Evolutionary conservation across 2,888 invertebrate genomes (phyloP), one percentile per base, ranked within the genome.

Genomic region (Brachylomia viminalis): DNA sequence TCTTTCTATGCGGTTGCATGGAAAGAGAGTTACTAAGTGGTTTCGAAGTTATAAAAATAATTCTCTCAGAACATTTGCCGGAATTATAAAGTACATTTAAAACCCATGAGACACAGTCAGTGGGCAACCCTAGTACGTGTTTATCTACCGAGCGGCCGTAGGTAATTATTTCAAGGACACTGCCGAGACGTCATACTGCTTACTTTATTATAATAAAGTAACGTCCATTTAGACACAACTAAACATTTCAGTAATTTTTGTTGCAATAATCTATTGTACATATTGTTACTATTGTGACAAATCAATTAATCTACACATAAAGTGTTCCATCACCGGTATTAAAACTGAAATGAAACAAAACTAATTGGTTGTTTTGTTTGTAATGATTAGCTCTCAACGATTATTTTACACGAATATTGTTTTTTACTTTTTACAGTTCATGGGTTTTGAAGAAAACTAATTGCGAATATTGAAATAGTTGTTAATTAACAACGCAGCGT

Each of bases 391-490:
- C 56, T 30, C 10, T 33, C 42, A 62, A 6, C n/a, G 13, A 68
- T 64, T 52, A 13, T 11, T 15, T 30, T 47, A 54, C 23, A 64
- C 17, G 20, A 30, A 62, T 42, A 67, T 49, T 30, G 27, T 2
- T 38, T 52, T 64, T 64, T 33, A 13, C 17, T 58, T 13, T 10
- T 30, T 49, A 76, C 64, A 42, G 70, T n/a, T 68, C 33, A 64
- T 33, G 17, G 56, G n/a, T 33, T 68, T 38, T 42, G 33, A 78
- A 71, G 45, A 54, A 66, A 58, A 61, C 42, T 58, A 17, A 66
- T 62, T 65, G 49, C 67, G 20, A 54, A 71, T 54, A 58, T 27
- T 59, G 42, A 20, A 71, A 72, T 38, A 69, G 23, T 82, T 58
- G 15, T 33, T 56, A 45, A 62, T 67, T 61, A 74, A 61, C 15